Conservation (phyloP, 64 coral and sea anemone species). For the Stichodactyla mertensii region DNA sequence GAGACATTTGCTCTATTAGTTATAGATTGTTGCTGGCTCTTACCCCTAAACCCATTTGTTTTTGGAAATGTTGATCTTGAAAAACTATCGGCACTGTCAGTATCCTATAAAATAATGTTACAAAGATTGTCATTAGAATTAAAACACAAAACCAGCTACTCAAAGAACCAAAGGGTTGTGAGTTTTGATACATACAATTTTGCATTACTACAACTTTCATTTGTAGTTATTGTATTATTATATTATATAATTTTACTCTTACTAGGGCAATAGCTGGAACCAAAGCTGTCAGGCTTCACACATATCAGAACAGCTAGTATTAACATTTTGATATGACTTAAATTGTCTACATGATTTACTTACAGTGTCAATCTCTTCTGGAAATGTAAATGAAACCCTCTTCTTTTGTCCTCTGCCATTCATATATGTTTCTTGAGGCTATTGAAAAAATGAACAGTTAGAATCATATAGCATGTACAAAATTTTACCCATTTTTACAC, state of each 20-base stretch:
- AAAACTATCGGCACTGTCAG: conserved; percentile 50
- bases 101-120: conserved; percentile 41
- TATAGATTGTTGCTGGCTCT: not conserved
- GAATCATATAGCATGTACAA: not conserved
- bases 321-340: too few relatives aligned
- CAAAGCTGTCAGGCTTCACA: too few relatives aligned
- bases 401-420: conserved; percentile 30
- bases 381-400: conserved; percentile 57
- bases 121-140: not conserved
- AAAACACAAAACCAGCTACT: too few relatives aligned
- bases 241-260: not conserved
- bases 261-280: too few relatives aligned
- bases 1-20: too few relatives aligned
- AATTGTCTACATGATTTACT: not conserved
- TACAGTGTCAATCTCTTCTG: conserved; percentile 52
- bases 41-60: conserved; percentile 64
- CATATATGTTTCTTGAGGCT: not conserved
- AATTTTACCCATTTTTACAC: not conserved
- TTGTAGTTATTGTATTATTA: not conserved
- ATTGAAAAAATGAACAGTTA: not conserved
- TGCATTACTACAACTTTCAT: too few relatives aligned
- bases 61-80: conserved; percentile 51
- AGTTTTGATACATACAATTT: too few relatives aligned
- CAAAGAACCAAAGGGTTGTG: too few relatives aligned
- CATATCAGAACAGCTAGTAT: too few relatives aligned